Evolutionary conservation across 2,797 vertebrate species (phyloP).

Genomic region (Eulemur albifrons): DNA sequence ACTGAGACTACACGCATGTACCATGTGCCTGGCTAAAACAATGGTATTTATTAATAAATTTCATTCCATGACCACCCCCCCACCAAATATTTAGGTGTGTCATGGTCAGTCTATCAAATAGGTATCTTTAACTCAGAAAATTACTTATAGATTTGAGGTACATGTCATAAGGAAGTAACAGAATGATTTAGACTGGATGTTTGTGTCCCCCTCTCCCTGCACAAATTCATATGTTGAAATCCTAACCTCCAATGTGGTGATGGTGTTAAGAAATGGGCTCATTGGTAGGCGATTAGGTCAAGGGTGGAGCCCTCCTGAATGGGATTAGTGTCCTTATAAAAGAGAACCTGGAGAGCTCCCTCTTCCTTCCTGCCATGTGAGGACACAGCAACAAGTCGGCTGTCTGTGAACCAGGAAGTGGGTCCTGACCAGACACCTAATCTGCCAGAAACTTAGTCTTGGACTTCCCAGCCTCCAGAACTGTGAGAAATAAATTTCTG

Average conservation of each 20-base stretch:
- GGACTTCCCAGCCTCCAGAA: neutral
- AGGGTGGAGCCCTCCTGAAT: neutral
- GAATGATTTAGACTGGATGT: neutral
- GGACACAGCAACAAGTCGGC: neutral
- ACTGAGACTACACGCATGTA: no score
- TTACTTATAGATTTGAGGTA: neutral
- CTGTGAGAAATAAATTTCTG: neutral
- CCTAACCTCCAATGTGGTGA: neutral
- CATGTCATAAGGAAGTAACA: neutral
- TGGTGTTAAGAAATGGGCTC: neutral
- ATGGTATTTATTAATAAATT: constrained; percentile 18
- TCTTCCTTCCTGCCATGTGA: neutral
- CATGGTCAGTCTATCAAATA: neutral
- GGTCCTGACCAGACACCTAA: neutral
- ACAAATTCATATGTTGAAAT: neutral
- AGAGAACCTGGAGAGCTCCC: neutral
- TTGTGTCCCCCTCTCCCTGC: neutral
- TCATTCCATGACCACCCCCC: neutral
- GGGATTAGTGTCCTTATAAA: neutral
- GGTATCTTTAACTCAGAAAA: constrained; percentile 11
- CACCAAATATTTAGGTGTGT: neutral
- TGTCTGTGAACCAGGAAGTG: neutral
- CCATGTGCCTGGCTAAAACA: neutral
- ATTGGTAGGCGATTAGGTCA: neutral
- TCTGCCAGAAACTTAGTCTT: neutral